Evolutionary conservation across 2,113 vertebrate species (phyloP), one percentile per base, ranked within the genome.

Genomic region (Pogona vitticeps): DNA sequence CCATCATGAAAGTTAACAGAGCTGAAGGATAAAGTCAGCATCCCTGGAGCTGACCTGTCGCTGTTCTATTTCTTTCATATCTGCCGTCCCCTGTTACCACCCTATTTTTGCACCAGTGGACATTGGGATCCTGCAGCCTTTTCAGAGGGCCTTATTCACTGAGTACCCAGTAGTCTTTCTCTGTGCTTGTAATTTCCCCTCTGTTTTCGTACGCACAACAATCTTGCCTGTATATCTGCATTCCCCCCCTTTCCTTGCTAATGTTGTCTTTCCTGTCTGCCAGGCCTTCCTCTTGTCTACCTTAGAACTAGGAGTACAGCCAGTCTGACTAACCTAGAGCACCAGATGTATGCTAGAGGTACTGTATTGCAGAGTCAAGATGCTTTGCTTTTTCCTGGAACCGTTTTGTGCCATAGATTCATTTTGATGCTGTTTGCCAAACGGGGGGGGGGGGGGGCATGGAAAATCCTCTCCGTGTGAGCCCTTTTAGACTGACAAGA

Each of bases 251-350:
- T 94, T 77, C 89, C 80, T 89, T 90, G 95, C 96, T 98, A 97
- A 98, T 96, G 95, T 92, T 97, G 87, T 97, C 94, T 98, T 93
- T 98, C 96, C 98, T 97, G 96, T 96, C 97, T 96, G 93, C 98
- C 97, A 99, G 98, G 98, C 98, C 97, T 97, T 90, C 97, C 98
- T 97, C 98, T 99, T 96, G 96, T 97, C 97, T 97, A 98, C 97
- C 98, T 99, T 98, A 98, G 98, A 98, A 99, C 98, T 98, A 99
- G 98, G 95, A 99, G 98, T 95, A 98, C 98, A 96, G 98, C 98
- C 97, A 99, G 98, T 97, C 96, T 99, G 98, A 97, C 98, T 97
- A 98, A 97, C 96, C 97, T 98, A 95, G 97, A 99, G 95, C 98
- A 98, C 94, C 98, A 98, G 92, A 97, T 97, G 96, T 98, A 97